phyloP scores from a whole-genome alignment of 2,888 invertebrate species.

The Melanostoma mellinum region DNA sequence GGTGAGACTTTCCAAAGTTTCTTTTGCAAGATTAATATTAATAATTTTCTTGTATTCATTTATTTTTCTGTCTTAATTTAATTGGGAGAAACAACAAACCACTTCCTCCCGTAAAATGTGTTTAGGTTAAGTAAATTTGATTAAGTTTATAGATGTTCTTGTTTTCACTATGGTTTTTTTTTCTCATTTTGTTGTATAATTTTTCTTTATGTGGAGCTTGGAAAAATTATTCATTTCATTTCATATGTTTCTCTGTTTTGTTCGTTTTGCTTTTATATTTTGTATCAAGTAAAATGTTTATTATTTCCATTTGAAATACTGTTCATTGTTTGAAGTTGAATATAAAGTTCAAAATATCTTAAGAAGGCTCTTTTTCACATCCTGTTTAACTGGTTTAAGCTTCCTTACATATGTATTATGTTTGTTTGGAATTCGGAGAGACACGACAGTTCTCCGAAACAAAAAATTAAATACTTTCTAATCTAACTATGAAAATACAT shows the following conservation, averaged over 20 bases:
- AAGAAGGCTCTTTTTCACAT: constrained; percentile 9
- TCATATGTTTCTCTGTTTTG: constrained; percentile 8
- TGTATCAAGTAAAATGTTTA: constrained; percentile 1
- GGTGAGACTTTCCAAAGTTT: constrained; percentile 42
- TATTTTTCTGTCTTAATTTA: constrained; percentile 33
- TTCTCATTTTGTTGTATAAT: constrained; percentile 34
- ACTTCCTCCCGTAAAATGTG: constrained; percentile 55
- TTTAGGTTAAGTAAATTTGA: constrained; percentile 39
- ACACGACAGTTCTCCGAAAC: constrained; percentile 1
- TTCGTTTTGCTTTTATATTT: neutral
- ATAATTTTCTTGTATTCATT: constrained; percentile 25
- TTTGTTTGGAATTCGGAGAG: constrained; percentile 20
- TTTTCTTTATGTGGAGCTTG: constrained; percentile 42
- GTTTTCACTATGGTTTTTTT: constrained; percentile 13
- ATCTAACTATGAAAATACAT: constrained; percentile 59
- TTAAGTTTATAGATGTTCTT: constrained; percentile 48
- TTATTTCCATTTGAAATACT: constrained; percentile 42
- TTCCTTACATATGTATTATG: neutral
- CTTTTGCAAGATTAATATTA: neutral
- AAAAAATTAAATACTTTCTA: constrained; percentile 36
- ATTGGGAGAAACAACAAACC: constrained; percentile 65
- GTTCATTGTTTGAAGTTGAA: constrained; percentile 33
- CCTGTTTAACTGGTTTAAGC: constrained; percentile 1
- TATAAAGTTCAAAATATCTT: constrained; percentile 44
- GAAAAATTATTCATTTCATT: constrained; percentile 37